phyloP scores from a whole-genome alignment of 2,797 vertebrate genomes.

The Falco concolor region DNA sequence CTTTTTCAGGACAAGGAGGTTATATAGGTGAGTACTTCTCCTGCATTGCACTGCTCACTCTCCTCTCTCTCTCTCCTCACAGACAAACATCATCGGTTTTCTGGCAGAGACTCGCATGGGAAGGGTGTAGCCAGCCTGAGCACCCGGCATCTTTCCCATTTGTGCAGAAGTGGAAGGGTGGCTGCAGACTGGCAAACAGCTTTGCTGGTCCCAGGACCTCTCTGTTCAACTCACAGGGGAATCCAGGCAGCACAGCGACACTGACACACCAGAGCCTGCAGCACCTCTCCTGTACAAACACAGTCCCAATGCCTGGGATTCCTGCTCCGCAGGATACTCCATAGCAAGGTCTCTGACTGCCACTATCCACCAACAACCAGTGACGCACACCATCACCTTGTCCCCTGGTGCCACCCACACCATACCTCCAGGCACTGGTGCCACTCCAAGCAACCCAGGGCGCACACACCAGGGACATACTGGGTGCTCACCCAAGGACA shows the following conservation, averaged over 20 bases:
- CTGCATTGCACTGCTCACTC: fast-evolving
- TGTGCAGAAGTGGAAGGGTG: background rate
- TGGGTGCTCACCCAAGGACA: background rate
- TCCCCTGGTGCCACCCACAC: background rate
- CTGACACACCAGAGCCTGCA: background rate
- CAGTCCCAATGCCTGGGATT: background rate
- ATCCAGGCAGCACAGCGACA: background rate
- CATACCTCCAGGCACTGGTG: background rate
- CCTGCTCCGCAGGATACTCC: background rate
- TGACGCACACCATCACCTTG: background rate
- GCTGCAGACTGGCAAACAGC: background rate
- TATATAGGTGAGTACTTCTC: background rate
- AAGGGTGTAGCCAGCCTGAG: background rate
- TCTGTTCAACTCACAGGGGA: background rate
- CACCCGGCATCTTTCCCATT: background rate
- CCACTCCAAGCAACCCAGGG: background rate
- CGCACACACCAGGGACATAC: fast-evolving
- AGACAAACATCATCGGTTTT: background rate
- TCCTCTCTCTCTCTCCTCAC: background rate
- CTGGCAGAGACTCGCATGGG: background rate
- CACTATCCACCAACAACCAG: background rate
- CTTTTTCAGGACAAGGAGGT: background rate
- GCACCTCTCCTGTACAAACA: background rate
- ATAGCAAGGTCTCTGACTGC: background rate
- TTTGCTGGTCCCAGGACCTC: background rate